Percentiles rank a stretch among this genome's conserved stretches.
phyloP scores from a whole-genome alignment of 2,888 invertebrate species.

The Platycheirus rosarum region DNA sequence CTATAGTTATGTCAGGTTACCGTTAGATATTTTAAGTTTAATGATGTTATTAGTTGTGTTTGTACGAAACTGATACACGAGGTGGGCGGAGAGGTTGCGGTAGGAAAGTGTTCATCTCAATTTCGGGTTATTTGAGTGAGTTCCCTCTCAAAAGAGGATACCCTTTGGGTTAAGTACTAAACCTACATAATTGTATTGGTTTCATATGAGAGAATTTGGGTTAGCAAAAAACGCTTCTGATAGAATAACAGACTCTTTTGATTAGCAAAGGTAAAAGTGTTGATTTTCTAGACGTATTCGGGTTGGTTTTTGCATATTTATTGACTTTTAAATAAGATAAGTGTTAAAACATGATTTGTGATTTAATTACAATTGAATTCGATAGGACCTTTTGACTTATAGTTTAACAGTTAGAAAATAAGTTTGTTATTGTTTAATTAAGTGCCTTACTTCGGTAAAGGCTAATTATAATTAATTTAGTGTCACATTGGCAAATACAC shows the following conservation, averaged over 20 bases:
- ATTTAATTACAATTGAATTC: too few species aligned
- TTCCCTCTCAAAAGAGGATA: conserved; percentile 23
- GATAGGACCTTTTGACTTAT: too few species aligned
- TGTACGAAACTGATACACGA: conserved; percentile 32
- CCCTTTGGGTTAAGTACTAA: conserved; percentile 32
- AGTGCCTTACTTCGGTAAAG: too few species aligned
- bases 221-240: neutral
- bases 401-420: too few species aligned
- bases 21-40: conserved; percentile 58
- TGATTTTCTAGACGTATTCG: conserved; percentile 42
- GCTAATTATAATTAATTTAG: too few species aligned
- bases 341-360: too few species aligned
- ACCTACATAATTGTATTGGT: conserved; percentile 57
- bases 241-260: conserved; percentile 48
- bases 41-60: conserved; percentile 63
- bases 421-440: too few species aligned
- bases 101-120: conserved; percentile 49
- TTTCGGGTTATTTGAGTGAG: conserved; percentile 52
- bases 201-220: neutral
- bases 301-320: conserved; percentile 61
- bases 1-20: conserved; percentile 41
- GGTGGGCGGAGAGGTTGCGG: neutral
- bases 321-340: too few species aligned
- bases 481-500: too few species aligned
- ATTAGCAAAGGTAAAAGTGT: conserved; percentile 51